Percentiles rank a stretch among this genome's conserved stretches.
These are phyloP conservation scores for Trinectes maculatus DNA, from an alignment of 2,113 vertebrate species.

Conservation along the genomic window DNA sequence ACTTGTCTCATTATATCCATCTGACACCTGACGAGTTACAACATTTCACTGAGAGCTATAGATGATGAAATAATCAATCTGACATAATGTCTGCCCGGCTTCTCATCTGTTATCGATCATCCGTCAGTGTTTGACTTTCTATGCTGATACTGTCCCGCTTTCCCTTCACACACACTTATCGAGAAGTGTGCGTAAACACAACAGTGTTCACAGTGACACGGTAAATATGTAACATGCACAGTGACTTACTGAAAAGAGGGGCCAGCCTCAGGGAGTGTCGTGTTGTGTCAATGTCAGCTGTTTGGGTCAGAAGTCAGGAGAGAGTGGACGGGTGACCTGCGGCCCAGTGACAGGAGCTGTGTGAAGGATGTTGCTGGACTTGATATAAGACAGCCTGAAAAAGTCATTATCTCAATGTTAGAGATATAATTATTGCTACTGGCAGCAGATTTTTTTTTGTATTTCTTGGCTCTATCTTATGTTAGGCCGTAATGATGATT, in stretches of 20 bases:
- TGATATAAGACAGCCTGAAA: slow-evolving; percentile 38
- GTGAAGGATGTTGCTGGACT: slow-evolving; percentile 47
- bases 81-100: neutral
- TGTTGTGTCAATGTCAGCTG: slow-evolving; percentile 1
- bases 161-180: slow-evolving; percentile 49
- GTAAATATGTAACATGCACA: neutral
- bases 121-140: slow-evolving; percentile 68
- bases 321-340: slow-evolving; percentile 83
- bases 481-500: neutral
- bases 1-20: neutral
- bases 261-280: slow-evolving; percentile 6
- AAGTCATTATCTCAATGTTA: neutral
- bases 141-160: slow-evolving; percentile 75
- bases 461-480: neutral
- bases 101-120: slow-evolving; percentile 70
- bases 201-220: neutral
- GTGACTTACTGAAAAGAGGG: slow-evolving; percentile 29
- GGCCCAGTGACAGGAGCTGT: slow-evolving; percentile 53
- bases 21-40: neutral
- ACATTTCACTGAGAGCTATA: neutral
- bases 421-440: neutral
- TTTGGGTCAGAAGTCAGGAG: slow-evolving; percentile 81
- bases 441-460: neutral
- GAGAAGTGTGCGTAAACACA: neutral
- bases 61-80: neutral